A percentile compares a stretch with the other conserved stretches of the same genome.
Conservation (phyloP, 2,797 vertebrate genomes). For the Kryptolebias ocellatus region DNA sequence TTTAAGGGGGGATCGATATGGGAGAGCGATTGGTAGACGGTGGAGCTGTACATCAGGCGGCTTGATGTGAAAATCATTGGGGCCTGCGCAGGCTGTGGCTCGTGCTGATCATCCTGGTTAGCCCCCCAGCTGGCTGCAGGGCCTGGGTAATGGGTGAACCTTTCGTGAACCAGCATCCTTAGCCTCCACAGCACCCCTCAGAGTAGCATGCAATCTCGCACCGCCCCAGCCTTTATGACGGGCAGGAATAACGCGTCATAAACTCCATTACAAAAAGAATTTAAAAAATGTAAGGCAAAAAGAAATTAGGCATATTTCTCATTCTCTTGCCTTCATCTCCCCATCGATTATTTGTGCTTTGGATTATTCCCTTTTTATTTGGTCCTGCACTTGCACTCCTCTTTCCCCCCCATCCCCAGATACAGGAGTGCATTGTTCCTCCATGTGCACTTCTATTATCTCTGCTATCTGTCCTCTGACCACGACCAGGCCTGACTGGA, state of each 20-base stretch:
- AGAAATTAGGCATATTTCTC: slow-evolving; percentile 63
- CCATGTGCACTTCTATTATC: slow-evolving; percentile 81
- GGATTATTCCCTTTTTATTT: slow-evolving; percentile 83
- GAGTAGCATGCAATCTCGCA: slow-evolving; percentile 78
- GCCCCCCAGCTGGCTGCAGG: slow-evolving; percentile 98
- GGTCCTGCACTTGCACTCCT: slow-evolving; percentile 60
- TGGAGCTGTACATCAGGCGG: slow-evolving; percentile 97
- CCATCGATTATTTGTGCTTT: slow-evolving; percentile 86
- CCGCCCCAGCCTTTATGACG: slow-evolving; percentile 73
- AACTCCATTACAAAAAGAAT: slow-evolving; percentile 84
- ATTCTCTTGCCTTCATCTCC: slow-evolving; percentile 70
- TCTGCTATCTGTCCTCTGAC: slow-evolving; percentile 79
- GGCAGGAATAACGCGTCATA: slow-evolving; percentile 83
- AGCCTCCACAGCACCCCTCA: slow-evolving; percentile 83
- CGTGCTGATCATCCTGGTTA: slow-evolving; percentile 96
- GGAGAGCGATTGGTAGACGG: slow-evolving; percentile 98
- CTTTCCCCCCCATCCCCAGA: slow-evolving; percentile 58
- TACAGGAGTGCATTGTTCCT: slow-evolving; percentile 74
- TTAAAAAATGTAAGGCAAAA: slow-evolving; percentile 63
- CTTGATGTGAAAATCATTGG: slow-evolving; percentile 99
- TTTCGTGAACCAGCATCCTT: slow-evolving; percentile 93
- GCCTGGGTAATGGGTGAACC: slow-evolving; percentile 95
- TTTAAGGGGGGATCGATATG: slow-evolving; percentile 97
- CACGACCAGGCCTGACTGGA: slow-evolving; percentile 70
- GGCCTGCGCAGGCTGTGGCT: slow-evolving; percentile 90